Percentiles rank a stretch among this genome's conserved stretches.
These are phyloP conservation scores for Aethes cnicana DNA, from an alignment of 2,888 invertebrate genomes.

Conservation along the genomic window DNA sequence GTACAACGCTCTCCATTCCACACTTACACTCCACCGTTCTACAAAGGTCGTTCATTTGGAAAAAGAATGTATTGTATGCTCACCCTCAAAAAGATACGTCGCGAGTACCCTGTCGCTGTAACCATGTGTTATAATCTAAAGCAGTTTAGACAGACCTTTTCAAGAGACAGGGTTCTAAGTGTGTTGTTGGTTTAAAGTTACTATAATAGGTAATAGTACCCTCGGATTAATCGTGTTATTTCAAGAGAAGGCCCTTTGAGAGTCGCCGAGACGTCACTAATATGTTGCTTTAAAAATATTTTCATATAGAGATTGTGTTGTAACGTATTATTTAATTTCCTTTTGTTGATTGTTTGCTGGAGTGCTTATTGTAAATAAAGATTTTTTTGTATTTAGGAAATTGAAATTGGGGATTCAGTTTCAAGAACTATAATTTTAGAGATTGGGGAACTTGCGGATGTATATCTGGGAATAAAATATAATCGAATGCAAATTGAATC, in stretches of 20 bases:
- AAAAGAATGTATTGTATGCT: slow-evolving; percentile 38
- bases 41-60: slow-evolving; percentile 60
- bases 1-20: slow-evolving; percentile 33
- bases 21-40: slow-evolving; percentile 42
- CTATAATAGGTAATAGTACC: slow-evolving; percentile 60
- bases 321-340: slow-evolving; percentile 37
- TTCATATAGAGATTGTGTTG: slow-evolving; percentile 36
- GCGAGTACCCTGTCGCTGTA: slow-evolving; percentile 12
- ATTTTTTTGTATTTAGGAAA: too few species aligned
- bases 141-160: not conserved
- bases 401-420: too few species aligned
- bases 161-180: slow-evolving; percentile 7
- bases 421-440: too few species aligned
- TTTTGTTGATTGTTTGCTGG: slow-evolving; percentile 17
- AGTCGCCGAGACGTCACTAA: slow-evolving; percentile 54
- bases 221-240: slow-evolving; percentile 71
- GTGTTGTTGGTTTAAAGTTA: slow-evolving; percentile 48
- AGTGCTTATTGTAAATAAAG: not conserved
- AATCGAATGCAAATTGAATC: too few species aligned
- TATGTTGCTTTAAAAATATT: slow-evolving; percentile 60
- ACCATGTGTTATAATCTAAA: not conserved
- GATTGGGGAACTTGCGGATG: too few species aligned
- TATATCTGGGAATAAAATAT: too few species aligned
- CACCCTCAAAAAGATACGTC: slow-evolving; percentile 25
- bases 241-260: slow-evolving; percentile 55